These are phyloP conservation scores for Sebastes alutus DNA, from an alignment of 2,797 vertebrate genomes.

Conservation along the genomic window DNA sequence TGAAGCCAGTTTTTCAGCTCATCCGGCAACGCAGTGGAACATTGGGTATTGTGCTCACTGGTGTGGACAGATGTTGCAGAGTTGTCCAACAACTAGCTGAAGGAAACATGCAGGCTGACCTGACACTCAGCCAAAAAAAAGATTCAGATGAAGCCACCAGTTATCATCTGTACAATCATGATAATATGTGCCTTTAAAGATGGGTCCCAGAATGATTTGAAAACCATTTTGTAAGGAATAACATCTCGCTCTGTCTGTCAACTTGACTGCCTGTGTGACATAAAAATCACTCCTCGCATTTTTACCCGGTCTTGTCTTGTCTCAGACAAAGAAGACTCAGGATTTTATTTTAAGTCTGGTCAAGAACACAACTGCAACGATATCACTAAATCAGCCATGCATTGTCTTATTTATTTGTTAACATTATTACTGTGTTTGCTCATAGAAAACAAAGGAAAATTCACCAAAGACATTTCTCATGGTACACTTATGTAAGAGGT, in stretches of 20 bases:
- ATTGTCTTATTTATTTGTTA: no score
- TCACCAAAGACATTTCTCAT: no score
- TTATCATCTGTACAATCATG: not conserved
- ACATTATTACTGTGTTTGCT: no score
- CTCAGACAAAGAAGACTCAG: no score
- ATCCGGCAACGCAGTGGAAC: conserved; percentile 38
- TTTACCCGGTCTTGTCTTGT: no score
- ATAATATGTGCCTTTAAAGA: not conserved
- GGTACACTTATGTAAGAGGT: no score
- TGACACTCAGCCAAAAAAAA: conserved; percentile 3
- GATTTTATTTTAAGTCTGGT: no score
- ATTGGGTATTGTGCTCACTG: conserved; percentile 11
- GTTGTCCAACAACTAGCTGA: conserved; percentile 13
- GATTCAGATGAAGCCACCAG: not conserved
- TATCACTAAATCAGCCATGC: no score
- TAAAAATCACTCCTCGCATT: not conserved
- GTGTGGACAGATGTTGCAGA: conserved; percentile 26
- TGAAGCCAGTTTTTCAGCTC: conserved; percentile 61
- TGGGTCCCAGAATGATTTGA: not conserved
- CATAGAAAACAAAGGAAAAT: no score
- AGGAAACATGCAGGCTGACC: conserved; percentile 6
- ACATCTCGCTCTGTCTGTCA: not conserved
- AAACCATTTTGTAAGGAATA: not conserved
- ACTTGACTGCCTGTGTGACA: not conserved
- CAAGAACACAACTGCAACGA: no score